phyloP scores from a whole-genome alignment of 2,888 invertebrate species.

The Epsilonema sp. region DNA sequence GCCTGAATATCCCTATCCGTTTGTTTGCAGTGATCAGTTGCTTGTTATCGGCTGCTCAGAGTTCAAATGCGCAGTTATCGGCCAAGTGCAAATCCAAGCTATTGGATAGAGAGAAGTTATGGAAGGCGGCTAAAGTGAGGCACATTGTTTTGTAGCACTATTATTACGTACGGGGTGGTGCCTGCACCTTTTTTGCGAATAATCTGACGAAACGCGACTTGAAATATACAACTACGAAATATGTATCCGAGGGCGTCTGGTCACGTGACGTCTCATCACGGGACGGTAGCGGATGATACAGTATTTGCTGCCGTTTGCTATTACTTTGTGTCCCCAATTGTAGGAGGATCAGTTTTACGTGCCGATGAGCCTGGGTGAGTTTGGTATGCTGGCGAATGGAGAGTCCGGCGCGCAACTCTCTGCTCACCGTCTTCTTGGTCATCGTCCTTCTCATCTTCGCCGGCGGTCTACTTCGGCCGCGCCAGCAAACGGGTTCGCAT shows the following conservation, averaged over 20 bases:
- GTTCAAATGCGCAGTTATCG: slow-evolving; percentile 14
- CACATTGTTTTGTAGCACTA: no score
- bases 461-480: slow-evolving; percentile 73
- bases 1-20: no score
- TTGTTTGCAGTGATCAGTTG: slow-evolving; percentile 24
- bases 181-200: no score
- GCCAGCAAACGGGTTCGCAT: slow-evolving; percentile 48
- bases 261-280: no score
- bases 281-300: no score
- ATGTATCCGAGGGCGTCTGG: no score
- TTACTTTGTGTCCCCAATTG: no score
- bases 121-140: slow-evolving; percentile 24
- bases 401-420: slow-evolving; percentile 70
- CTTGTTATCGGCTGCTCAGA: slow-evolving; percentile 20
- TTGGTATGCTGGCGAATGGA: slow-evolving; percentile 57
- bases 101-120: slow-evolving; percentile 21
- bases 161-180: no score
- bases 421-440: slow-evolving; percentile 56
- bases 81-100: slow-evolving; percentile 18
- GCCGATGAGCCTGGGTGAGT: slow-evolving; percentile 55
- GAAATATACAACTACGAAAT: no score
- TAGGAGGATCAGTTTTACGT: slow-evolving; percentile 41
- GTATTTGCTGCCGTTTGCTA: neutral
- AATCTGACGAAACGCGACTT: no score
- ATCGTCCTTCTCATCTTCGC: slow-evolving; percentile 66